Conservation (phyloP, 2,797 vertebrate species). For the Varecia variegata region DNA sequence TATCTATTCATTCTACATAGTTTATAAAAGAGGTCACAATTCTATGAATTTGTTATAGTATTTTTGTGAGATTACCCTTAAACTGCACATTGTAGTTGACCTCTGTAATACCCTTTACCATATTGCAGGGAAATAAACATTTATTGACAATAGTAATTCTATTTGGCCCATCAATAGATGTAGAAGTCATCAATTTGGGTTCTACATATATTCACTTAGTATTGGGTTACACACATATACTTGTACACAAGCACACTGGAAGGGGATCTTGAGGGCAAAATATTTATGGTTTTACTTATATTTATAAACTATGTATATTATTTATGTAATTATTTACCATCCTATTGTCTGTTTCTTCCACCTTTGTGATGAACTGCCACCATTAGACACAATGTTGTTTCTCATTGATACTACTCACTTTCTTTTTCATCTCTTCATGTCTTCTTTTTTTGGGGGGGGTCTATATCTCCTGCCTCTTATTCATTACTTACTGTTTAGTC, state of each 20-base stretch:
- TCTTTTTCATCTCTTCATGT: not conserved
- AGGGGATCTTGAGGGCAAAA: not conserved
- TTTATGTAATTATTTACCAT: not conserved
- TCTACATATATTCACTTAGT: not conserved
- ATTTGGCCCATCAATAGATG: not conserved
- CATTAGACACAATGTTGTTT: not conserved
- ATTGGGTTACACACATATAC: not conserved
- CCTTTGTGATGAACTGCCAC: not conserved
- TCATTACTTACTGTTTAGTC: not conserved
- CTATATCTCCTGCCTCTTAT: not conserved
- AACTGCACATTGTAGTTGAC: not conserved
- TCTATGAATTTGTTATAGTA: not conserved
- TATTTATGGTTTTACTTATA: not conserved
- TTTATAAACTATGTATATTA: not conserved
- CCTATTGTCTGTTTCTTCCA: not conserved
- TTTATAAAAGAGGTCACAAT: not conserved
- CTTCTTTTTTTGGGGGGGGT: not conserved
- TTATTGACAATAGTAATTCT: not conserved
- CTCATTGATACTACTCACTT: not conserved
- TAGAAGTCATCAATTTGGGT: not conserved
- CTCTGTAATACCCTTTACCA: not conserved
- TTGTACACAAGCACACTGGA: not conserved
- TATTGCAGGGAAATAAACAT: not conserved
- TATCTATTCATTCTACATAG: not conserved
- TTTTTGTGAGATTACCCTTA: not conserved